phyloP scores from a whole-genome alignment of 2,797 vertebrate species.

The Antrozous pallidus region DNA sequence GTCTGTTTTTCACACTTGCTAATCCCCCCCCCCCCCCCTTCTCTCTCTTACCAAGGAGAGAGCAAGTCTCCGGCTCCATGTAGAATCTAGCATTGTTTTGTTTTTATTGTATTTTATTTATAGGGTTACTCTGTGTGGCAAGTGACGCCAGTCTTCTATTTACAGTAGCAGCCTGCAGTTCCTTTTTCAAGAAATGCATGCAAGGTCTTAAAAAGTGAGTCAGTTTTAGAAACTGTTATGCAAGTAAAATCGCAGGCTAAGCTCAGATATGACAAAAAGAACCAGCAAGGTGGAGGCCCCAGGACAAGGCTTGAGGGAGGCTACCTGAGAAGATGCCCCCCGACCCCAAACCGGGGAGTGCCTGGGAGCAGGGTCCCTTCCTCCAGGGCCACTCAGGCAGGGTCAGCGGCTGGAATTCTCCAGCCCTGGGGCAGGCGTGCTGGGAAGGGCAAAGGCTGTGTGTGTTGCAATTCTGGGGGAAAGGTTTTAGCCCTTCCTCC shows the following conservation, averaged over 20 bases:
- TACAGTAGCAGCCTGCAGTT: constrained; percentile 13
- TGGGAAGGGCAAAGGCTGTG: background rate
- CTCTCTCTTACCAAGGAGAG: background rate
- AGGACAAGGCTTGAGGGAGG: background rate
- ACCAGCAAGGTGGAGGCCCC: background rate
- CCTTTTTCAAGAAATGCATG: constrained; percentile 38
- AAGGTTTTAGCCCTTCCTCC: constrained; percentile 8
- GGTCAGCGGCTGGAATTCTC: background rate
- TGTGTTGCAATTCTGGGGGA: background rate
- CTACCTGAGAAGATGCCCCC: background rate
- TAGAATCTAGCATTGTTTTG: background rate
- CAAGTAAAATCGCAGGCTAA: constrained; percentile 18
- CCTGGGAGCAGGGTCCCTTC: background rate
- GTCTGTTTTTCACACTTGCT: background rate
- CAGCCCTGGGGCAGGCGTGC: background rate
- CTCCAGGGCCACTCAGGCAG: background rate
- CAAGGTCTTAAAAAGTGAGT: constrained; percentile 8
- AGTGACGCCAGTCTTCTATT: background rate
- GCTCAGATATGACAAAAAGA: background rate
- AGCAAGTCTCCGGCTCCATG: background rate
- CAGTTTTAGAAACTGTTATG: background rate
- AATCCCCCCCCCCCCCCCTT: no score
- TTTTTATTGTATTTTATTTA: constrained; percentile 4
- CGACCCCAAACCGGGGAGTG: background rate
- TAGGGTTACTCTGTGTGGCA: background rate